Base-by-base conservation (phyloP, 2,113 vertebrate genomes). In the Hemiprocne comata region DNA sequence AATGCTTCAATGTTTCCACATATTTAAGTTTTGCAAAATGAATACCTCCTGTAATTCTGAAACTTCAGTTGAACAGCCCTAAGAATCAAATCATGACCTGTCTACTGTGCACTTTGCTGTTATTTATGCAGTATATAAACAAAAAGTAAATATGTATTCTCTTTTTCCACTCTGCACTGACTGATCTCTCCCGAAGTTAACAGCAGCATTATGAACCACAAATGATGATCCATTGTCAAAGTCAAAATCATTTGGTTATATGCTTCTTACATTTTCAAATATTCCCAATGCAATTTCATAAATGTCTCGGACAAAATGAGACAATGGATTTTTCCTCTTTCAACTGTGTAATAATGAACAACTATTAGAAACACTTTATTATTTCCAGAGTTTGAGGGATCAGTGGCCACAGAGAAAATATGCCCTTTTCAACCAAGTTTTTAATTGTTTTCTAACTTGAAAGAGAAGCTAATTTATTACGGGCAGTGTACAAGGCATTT, bases 401-500 rank as follows among this genome's bases (percentile, higher is more conserved):
- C 96, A 94, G 87, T 89, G 93, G 84, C 83, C 89, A 96, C 89
- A 81, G 89, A 95, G 83, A 96, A 96, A 97, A 95, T 93, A 95
- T 87, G 93, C 80, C 94, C 93, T 89, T 95, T 94, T 93, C 91
- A 96, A 93, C 93, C 62, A 89, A 95, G 66, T 95, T 96, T 96
- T 94, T 96, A 97, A 96, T 96, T 96, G 93, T 97, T 95, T 93
- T 94, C 93, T 94, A 93, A 96, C 93, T 95, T 94, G 91, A 95
- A 96, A 96, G 84, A 93, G 81, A 62, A 95, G 40, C 81, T 95
- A 95, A 95, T 97, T 94, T 94, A 96, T 96, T 97, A 92, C 74
- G 50, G 62, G 84, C 70, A 62, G 74, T 4, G 5, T 87, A 94
- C 74, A 93, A 89, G 44, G 87, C 85, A 89, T 97, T 95, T 95